A percentile compares a stretch with the other conserved stretches of the same genome.
Evolutionary conservation across 2,797 vertebrate genomes (phyloP).

Genomic region (Sternarchorhynchus goeldii): DNA sequence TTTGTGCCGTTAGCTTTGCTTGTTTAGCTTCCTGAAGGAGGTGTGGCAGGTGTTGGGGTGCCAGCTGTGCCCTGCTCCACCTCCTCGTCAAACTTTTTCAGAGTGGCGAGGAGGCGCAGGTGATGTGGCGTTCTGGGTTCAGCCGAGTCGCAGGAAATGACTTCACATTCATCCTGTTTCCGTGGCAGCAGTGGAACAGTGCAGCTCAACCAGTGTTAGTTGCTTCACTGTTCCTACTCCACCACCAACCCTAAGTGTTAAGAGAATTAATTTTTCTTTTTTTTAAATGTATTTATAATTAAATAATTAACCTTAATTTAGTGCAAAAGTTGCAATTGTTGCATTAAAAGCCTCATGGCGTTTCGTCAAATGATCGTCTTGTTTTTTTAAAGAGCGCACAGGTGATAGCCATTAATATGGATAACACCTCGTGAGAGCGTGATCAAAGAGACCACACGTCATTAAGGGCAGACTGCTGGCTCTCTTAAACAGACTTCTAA

Average conservation of each 20-base stretch:
- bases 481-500: neutral
- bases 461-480: neutral
- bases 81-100: neutral
- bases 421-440: too few relatives aligned
- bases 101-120: neutral
- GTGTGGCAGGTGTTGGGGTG: slow-evolving; percentile 36
- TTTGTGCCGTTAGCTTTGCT: slow-evolving; percentile 42
- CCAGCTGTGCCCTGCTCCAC: slow-evolving; percentile 1
- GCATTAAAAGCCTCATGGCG: too few relatives aligned
- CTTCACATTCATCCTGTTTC: slow-evolving; percentile 19
- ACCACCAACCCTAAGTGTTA: neutral
- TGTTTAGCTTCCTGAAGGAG: slow-evolving; percentile 49
- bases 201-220: neutral
- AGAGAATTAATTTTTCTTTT: neutral
- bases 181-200: neutral
- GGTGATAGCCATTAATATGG: too few relatives aligned
- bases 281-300: too few relatives aligned
- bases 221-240: neutral
- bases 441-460: too few relatives aligned
- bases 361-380: too few relatives aligned
- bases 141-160: slow-evolving; percentile 1
- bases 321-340: neutral
- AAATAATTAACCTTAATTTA: neutral
- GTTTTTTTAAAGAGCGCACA: too few relatives aligned
- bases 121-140: neutral